Base-by-base conservation (phyloP, 35 echinoderm and acorn worm species). In the Ophiothrix spiculata region DNA sequence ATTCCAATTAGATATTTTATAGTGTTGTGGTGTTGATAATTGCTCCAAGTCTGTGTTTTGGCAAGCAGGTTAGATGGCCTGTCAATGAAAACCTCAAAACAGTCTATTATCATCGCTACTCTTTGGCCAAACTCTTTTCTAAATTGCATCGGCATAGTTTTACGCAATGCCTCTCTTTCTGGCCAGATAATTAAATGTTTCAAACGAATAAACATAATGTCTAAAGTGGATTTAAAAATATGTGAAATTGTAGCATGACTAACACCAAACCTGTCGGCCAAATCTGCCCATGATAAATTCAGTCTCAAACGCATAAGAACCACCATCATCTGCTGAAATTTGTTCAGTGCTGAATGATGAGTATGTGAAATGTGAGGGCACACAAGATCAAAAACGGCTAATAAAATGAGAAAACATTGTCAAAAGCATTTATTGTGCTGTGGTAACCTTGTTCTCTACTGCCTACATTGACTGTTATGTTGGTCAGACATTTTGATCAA, bases 21-120 rank as follows among this genome's bases (percentile, higher is more conserved):
- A 79, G 91, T 93, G 32, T 88, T 89, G 38, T 89, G 80, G 56
- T 93, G 91, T 56, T 88, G 88, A 54, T 93, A 93, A 78, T 83
- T 88, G 16, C 79, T 84, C 40, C 64, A 88, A 23, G 80, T 82
- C 21, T 84, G 79, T 60, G 80, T 80, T n/a, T 86, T 54, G 1
- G 91, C 91, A 21, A 64, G 8, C 21, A 93, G 39, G 75, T 64
- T 83, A 31, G 86, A 56, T 33, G 86, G 91, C 76, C 87, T 15
- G 15, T 93, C 83, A 25, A 60, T 80, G 38, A 93, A 93, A 11
- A 93, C 36, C 79, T 93, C 87, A 79, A 83, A 80, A 42, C 86
- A 93, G 33, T 93, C 91, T 31, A 93, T 89, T 4, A 93, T 89
- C 21, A 89, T 40, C 1, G 86, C 91, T 45, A 90, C 75, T 29